Base-by-base conservation (phyloP, 2,797 vertebrate species). In the Aratinga solstitialis region DNA sequence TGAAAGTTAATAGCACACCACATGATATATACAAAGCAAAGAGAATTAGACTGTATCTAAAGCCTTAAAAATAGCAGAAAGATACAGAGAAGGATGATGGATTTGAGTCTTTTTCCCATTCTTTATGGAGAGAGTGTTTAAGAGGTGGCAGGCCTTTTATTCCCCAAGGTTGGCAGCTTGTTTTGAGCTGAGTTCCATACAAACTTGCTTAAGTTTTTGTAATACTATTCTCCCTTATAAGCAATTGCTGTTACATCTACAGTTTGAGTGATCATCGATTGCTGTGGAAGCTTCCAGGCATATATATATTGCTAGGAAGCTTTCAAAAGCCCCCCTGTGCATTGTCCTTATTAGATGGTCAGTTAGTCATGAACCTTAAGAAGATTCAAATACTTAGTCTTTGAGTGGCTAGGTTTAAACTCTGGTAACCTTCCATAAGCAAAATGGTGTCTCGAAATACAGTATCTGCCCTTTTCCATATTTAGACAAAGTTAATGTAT, bases 391-490 rank as follows among this genome's bases (percentile, higher is more conserved):
- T 76, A 51, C 32, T 79, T 92, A 18, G 32, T 73, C n/a, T 95
- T 76, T 54, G 34, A 78, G 27, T 76, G 79, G 19, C 48, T 91
- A 38, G 16, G 51, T 95, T 88, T 63, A 65, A 88, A 75, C n/a
- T 81, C 30, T 83, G 47, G 15, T 77, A 86, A 92, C 20, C 47
- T 88, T 91, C 63, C 13, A 4, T 56, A 81, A 75, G 42, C 24
- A 84, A 84, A 92, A 73, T 42, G 32, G 11, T 71, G 26, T 91
- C 34, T 91, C 84, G 62, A 94, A 94, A 78, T 86, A 45, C 50
- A 69, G 24, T 90, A 29, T 75, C 10, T 76, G 27, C 89, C 76
- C 40, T 94, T 94, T 93, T 83, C 88, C 66, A 30, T 95, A 73
- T 82, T 86, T 84, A 79, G 63, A 59, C 77, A 72, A 87, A 93